phyloP scores from a whole-genome alignment of 2,797 vertebrate genomes.

The Tokudaia tokunoshimensis region DNA sequence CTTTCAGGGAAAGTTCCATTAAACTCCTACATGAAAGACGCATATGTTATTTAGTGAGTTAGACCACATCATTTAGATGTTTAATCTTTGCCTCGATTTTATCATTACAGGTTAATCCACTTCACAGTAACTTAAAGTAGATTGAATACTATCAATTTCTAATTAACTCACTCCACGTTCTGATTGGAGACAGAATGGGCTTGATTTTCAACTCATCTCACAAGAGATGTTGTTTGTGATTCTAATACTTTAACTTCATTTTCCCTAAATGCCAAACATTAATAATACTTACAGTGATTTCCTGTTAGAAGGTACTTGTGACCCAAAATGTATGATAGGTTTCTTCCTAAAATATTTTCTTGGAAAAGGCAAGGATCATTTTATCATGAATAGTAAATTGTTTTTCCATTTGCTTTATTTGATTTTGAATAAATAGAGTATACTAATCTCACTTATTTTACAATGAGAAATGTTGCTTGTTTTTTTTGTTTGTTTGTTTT shows the following conservation, averaged over 20 bases:
- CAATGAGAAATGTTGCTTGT: not conserved
- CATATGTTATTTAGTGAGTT: not conserved
- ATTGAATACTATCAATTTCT: not conserved
- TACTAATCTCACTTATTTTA: not conserved
- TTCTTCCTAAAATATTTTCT: not conserved
- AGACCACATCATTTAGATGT: not conserved
- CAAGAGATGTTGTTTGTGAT: slow-evolving; percentile 6
- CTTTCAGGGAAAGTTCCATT: not conserved
- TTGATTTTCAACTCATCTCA: not conserved
- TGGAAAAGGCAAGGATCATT: not conserved
- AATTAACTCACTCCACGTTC: not conserved
- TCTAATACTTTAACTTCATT: not conserved
- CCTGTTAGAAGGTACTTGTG: not conserved
- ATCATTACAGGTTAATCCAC: not conserved
- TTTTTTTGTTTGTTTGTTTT: not conserved
- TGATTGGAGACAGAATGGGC: not conserved
- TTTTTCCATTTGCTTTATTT: not conserved
- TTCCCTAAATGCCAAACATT: slow-evolving; percentile 30
- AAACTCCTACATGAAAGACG: not conserved
- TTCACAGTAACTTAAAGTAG: not conserved
- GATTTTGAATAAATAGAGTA: not conserved
- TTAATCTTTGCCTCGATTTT: not conserved
- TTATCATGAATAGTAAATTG: not conserved
- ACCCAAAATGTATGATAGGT: not conserved
- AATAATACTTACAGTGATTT: slow-evolving; percentile 13